Conservation (phyloP, 1,140 invertebrate genomes). For the Scaptomyza graminum region DNA sequence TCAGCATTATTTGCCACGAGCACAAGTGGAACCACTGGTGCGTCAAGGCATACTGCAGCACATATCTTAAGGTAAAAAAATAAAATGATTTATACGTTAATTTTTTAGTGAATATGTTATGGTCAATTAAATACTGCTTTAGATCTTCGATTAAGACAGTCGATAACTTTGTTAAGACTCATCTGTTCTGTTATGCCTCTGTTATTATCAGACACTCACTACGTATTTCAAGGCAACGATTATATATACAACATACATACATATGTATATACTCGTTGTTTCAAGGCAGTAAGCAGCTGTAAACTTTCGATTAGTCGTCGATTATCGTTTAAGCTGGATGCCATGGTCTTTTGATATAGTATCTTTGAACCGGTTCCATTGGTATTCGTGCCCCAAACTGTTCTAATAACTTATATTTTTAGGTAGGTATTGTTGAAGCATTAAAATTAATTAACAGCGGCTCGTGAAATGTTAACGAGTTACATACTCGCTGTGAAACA, state of each 20-base stretch:
- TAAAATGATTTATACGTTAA: background rate
- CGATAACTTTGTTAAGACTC: background rate
- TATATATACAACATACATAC: no score
- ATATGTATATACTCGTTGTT: no score
- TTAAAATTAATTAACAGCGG: background rate
- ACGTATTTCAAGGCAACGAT: no score
- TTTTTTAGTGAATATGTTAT: no score
- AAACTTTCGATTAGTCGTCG: no score
- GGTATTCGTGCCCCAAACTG: background rate
- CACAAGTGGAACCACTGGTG: slow-evolving; percentile 95
- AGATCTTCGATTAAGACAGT: background rate
- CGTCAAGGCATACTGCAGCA: slow-evolving; percentile 96
- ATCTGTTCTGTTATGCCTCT: background rate
- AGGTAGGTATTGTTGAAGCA: no score
- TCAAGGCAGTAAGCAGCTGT: no score
- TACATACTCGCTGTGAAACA: background rate
- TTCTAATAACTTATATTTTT: background rate
- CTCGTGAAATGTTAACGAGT: background rate
- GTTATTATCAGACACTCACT: background rate
- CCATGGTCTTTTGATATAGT: background rate
- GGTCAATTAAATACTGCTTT: background rate
- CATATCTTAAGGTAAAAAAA: slow-evolving; percentile 49
- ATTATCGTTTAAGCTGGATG: background rate
- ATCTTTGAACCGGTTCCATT: background rate
- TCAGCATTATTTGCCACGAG: slow-evolving; percentile 94